Percentiles rank a stretch among this genome's conserved stretches.
Evolutionary conservation across 2,797 vertebrate genomes (phyloP).

Genomic region (Microhierax caerulescens): DNA sequence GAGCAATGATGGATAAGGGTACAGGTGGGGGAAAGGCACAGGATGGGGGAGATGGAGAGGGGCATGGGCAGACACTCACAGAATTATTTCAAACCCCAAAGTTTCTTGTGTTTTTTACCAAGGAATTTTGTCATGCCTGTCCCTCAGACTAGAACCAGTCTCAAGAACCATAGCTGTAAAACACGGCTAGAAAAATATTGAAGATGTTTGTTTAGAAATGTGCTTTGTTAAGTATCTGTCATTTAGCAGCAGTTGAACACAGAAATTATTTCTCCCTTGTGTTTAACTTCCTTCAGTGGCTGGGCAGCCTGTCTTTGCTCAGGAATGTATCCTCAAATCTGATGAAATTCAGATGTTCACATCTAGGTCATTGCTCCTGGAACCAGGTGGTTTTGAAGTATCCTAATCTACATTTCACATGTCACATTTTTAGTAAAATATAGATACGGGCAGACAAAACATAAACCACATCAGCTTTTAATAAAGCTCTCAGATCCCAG

Average conservation of each 20-base stretch:
- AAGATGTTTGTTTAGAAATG: not conserved
- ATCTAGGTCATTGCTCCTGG: not conserved
- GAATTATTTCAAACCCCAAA: not conserved
- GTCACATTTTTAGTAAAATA: not conserved
- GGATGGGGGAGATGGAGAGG: not conserved
- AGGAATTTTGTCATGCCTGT: not conserved
- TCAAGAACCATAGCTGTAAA: not conserved
- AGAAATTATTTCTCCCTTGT: not conserved
- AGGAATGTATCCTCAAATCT: not conserved
- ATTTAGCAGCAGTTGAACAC: not conserved
- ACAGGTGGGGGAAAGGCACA: not conserved
- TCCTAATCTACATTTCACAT: not conserved
- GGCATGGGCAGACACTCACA: not conserved
- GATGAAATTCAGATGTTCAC: not conserved
- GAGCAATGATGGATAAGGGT: not conserved
- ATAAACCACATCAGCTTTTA: not conserved
- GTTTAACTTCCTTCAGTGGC: not conserved
- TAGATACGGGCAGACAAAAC: not conserved
- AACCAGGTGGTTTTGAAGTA: not conserved
- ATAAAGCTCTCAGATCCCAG: not conserved
- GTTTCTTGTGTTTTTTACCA: not conserved
- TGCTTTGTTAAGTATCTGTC: not conserved
- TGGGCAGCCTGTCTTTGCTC: not conserved
- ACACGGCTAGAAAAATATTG: not conserved
- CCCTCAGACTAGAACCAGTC: not conserved